phyloP scores from a whole-genome alignment of 2,113 vertebrate species.

The Xerus inauris region DNA sequence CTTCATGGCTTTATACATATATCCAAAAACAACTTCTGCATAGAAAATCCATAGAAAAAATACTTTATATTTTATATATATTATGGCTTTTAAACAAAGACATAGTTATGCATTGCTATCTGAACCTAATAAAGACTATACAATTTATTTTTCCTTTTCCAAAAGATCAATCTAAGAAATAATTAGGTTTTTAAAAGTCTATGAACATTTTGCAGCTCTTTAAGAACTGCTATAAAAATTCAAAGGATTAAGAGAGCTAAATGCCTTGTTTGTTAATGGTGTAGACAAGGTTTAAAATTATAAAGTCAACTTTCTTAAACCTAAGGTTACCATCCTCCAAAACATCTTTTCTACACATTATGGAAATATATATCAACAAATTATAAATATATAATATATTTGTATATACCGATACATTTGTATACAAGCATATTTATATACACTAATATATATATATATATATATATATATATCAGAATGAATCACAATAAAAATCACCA shows the following conservation, averaged over 20 bases:
- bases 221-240: background rate
- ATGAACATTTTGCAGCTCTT: background rate
- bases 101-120: background rate
- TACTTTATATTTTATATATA: background rate
- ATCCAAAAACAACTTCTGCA: background rate
- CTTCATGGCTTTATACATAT: background rate
- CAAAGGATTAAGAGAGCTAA: background rate
- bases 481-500: constrained; percentile 15
- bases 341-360: constrained; percentile 8
- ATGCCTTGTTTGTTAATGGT: background rate
- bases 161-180: background rate
- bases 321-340: background rate
- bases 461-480: background rate
- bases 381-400: background rate
- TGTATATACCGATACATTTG: too few species aligned
- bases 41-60: background rate
- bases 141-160: background rate
- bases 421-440: background rate
- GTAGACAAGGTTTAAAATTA: background rate
- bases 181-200: background rate
- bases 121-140: background rate
- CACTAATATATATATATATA: too few species aligned
- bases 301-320: background rate
- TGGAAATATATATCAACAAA: constrained; percentile 31
- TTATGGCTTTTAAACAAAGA: background rate